Evolutionary conservation across 2,797 vertebrate species (phyloP).

Genomic region (Cryptoprocta ferox): DNA sequence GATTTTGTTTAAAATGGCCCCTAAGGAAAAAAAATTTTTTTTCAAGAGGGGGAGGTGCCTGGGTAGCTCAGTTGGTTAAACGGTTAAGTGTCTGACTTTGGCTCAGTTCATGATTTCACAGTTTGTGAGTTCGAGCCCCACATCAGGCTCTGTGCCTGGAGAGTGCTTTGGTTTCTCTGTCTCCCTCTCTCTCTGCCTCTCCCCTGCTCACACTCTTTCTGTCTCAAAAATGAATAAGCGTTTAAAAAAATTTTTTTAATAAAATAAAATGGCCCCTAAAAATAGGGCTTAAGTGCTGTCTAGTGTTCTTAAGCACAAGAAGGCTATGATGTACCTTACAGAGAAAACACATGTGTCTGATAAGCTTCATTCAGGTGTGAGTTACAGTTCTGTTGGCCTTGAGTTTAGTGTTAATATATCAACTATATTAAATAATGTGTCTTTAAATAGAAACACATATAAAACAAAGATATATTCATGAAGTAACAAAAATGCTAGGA

Average conservation of each 20-base stretch:
- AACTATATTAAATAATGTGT: background rate
- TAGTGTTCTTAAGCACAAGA: background rate
- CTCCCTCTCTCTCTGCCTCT: too few relatives aligned
- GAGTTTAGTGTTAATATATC: background rate
- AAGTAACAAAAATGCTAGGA: background rate
- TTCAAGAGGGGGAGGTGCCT: too few relatives aligned
- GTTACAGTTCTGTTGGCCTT: background rate
- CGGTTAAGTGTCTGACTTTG: too few relatives aligned
- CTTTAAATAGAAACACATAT: slow-evolving; percentile 38
- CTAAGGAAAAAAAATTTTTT: too few relatives aligned
- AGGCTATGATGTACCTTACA: background rate
- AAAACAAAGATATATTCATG: background rate
- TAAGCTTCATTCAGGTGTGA: background rate
- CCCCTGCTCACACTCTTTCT: too few relatives aligned
- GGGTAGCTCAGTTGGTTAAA: too few relatives aligned
- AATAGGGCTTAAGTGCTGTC: background rate
- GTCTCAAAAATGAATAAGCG: too few relatives aligned
- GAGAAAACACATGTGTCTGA: background rate
- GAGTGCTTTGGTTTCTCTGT: too few relatives aligned
- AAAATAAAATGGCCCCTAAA: background rate
- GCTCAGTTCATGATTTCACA: too few relatives aligned
- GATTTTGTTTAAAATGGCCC: background rate
- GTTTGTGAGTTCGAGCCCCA: too few relatives aligned
- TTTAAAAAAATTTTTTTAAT: too few relatives aligned
- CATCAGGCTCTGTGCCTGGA: too few relatives aligned